A percentile compares a stretch with the other conserved stretches of the same genome.
phyloP scores from a whole-genome alignment of 2,888 invertebrate genomes.

The Xanthia icteritia region DNA sequence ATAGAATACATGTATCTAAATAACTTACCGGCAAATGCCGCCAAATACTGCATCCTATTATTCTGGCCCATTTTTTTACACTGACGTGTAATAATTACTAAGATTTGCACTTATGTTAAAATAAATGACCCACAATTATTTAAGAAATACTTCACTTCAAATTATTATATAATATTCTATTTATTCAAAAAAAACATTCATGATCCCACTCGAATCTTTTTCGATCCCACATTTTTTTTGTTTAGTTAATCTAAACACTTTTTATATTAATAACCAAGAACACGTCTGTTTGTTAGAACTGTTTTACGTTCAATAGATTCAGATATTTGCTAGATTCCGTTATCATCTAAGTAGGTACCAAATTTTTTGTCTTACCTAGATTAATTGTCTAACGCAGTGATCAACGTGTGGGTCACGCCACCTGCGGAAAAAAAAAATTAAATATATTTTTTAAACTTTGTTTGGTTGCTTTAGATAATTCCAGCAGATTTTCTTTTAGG shows the following conservation, averaged over 20 bases:
- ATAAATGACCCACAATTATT: constrained; percentile 12
- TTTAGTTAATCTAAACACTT: not conserved
- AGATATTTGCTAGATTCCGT: not conserved
- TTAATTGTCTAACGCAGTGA: too few species aligned
- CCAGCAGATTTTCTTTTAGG: too few species aligned
- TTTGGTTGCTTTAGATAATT: too few species aligned
- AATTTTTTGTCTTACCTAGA: too few species aligned
- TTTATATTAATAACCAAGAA: not conserved
- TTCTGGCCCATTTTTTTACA: constrained; percentile 36
- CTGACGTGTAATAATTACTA: not conserved
- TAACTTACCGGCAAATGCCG: constrained; percentile 41
- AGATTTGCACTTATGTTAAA: not conserved
- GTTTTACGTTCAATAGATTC: not conserved
- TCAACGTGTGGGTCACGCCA: too few species aligned
- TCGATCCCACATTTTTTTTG: not conserved
- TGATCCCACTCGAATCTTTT: not conserved
- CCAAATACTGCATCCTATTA: constrained; percentile 44
- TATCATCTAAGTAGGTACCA: not conserved
- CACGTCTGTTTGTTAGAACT: not conserved
- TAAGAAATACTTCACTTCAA: not conserved
- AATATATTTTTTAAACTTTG: too few species aligned
- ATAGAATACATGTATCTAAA: constrained; percentile 29
- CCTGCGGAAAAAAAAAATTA: too few species aligned
- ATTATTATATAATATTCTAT: too few species aligned
- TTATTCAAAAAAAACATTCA: not conserved